A percentile compares a stretch with the other conserved stretches of the same genome.
Evolutionary conservation across 2,113 vertebrate species (phyloP).

Genomic region (Arothron firmamentum): DNA sequence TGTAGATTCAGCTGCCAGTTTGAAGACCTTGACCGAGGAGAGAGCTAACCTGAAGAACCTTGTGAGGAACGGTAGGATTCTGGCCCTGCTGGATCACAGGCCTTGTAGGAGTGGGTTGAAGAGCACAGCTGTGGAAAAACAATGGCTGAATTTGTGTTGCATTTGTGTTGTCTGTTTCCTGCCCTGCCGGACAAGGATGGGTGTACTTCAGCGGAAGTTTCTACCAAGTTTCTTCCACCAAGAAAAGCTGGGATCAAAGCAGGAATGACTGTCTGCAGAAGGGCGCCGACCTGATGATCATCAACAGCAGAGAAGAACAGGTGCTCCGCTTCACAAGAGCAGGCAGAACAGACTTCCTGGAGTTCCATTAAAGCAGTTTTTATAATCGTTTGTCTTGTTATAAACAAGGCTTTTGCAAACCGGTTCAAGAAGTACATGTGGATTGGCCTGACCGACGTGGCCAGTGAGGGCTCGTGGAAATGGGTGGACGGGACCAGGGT

Average conservation of each 20-base stretch:
- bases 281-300: slow-evolving; percentile 34
- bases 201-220: not conserved
- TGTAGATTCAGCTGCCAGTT: not conserved
- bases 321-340: slow-evolving; percentile 4
- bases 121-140: not conserved
- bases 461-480: slow-evolving; percentile 12
- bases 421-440: not conserved
- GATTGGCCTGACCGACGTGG: slow-evolving; percentile 17
- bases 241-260: slow-evolving; percentile 23
- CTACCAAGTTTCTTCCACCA: slow-evolving; percentile 17
- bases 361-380: too few relatives aligned
- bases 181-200: not conserved
- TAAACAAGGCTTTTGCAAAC: slow-evolving; percentile 10
- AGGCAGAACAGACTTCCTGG: not conserved
- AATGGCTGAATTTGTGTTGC: not conserved
- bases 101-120: too few relatives aligned
- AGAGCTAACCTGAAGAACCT: not conserved
- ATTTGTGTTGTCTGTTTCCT: not conserved
- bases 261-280: slow-evolving; percentile 17
- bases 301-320: slow-evolving; percentile 44
- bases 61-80: not conserved
- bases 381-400: too few relatives aligned
- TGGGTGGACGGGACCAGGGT: slow-evolving; percentile 5
- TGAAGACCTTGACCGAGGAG: not conserved
- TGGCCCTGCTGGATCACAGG: too few relatives aligned